Base-by-base conservation (phyloP, 2,888 invertebrate genomes). In the Amitus sp. region DNA sequence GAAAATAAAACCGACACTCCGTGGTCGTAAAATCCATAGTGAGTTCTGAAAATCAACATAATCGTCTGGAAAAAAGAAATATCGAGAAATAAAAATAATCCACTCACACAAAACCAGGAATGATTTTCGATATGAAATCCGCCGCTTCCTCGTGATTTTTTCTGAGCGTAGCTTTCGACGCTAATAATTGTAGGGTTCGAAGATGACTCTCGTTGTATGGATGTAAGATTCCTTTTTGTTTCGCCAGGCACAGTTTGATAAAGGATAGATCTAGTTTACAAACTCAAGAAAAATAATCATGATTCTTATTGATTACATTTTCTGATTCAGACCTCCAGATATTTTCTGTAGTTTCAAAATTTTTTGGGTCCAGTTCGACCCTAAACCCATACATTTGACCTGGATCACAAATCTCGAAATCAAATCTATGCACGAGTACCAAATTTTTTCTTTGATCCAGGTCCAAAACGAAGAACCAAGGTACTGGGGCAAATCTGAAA, bases 61-160 rank as follows among this genome's bases (percentile, higher is more conserved):
- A n/a, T n/a, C n/a, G n/a, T n/a, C 37, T 37, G n/a, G 2, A 30
- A 30, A 30, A 3, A 30, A 2, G 6, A 10, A 6, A 30, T 9
- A 2, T 10, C 2, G 10, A n/a, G 30, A 30, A 10, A 23, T 5
- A 3, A 10, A 30, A 10, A 30, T 9, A 10, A 9, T 7, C 6
- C 6, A 30, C 37, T 37, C 12, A 37, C 37, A 15, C 37, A 37
- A 2, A 37, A 2, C 37, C 37, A 3, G 37, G 37, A 15, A 37
- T 37, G 6, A 37, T 37, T 15, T 9, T 13, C 15, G 37, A 37
- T 5, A 37, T 13, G 7, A 15, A 37, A 15, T 37, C 9, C 15
- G 15, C 37, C 1, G 37, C 37, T 37, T 37, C 37, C 9, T 37
- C 37, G 37, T 37, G 37, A 13, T 37, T 37, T 37, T 13, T 37